These are phyloP conservation scores for Poecilia velifera DNA, from an alignment of 2,797 vertebrate genomes.

Conservation along the genomic window DNA sequence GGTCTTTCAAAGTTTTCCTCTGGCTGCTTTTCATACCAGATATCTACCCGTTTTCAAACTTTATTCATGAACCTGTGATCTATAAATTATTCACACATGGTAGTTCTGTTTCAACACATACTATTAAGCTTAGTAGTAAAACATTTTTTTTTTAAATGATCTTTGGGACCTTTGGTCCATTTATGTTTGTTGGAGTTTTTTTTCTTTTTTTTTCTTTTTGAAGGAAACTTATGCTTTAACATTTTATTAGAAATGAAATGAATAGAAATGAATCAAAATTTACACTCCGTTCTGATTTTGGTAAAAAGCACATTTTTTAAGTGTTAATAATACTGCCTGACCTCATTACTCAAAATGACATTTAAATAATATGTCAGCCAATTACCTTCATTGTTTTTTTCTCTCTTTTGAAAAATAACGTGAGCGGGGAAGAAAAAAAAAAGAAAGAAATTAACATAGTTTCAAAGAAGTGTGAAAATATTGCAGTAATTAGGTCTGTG, in stretches of 20 bases:
- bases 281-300: neutral
- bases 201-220: rapidly evolving
- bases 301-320: neutral
- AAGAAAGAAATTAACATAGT: constrained; percentile 1
- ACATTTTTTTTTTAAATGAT: neutral
- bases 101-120: neutral
- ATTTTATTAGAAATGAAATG: neutral
- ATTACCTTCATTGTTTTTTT: neutral
- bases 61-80: neutral
- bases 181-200: neutral
- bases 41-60: neutral
- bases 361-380: constrained; percentile 7
- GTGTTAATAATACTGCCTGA: neutral
- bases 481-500: constrained; percentile 36
- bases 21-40: neutral
- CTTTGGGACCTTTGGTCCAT: neutral
- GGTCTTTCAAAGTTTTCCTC: neutral
- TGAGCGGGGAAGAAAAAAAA: neutral
- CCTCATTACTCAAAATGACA: constrained; percentile 12
- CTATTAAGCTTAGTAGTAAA: neutral
- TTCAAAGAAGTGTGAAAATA: constrained; percentile 33
- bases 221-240: neutral
- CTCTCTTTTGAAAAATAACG: neutral
- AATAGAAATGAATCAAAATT: neutral
- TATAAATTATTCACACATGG: neutral